These are phyloP conservation scores for Dryobota labecula DNA, from an alignment of 2,888 invertebrate genomes.

Conservation along the genomic window DNA sequence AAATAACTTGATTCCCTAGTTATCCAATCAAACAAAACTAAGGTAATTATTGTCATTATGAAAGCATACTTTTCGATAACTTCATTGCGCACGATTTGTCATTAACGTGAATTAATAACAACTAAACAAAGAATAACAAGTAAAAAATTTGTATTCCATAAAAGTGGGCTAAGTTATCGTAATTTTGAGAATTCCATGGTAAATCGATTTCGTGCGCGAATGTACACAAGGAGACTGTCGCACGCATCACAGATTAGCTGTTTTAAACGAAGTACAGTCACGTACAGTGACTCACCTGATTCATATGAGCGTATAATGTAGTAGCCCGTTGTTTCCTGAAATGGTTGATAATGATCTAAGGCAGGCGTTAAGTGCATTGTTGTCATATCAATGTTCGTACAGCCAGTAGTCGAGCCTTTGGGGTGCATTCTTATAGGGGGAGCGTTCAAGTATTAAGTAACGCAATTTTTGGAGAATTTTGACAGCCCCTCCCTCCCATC, in stretches of 20 bases:
- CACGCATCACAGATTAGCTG: conserved; percentile 76
- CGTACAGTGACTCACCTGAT: conserved; percentile 75
- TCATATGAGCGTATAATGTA: conserved; percentile 49
- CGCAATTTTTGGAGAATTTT: too few species aligned
- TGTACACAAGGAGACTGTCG: conserved; percentile 78
- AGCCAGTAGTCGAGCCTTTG: too few species aligned
- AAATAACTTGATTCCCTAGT: conserved; percentile 39
- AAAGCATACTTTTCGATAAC: conserved; percentile 24
- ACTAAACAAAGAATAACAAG: conserved; percentile 27
- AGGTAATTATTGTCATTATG: conserved; percentile 49
- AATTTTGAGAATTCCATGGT: conserved; percentile 76
- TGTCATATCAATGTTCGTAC: conserved; percentile 44
- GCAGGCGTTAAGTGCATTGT: conserved; percentile 38
- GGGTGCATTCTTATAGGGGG: too few species aligned
- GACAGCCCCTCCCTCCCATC: too few species aligned
- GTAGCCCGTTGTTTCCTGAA: conserved; percentile 61
- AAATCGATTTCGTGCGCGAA: conserved; percentile 78
- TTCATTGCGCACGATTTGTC: conserved; percentile 36
- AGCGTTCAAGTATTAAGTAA: too few species aligned
- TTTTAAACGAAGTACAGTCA: conserved; percentile 80
- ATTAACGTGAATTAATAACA: conserved; percentile 43
- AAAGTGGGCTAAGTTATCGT: conserved; percentile 67
- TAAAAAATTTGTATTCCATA: conserved; percentile 74
- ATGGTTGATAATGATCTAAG: conserved; percentile 55
- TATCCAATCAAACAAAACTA: conserved; percentile 33